Base-by-base conservation (phyloP, 2,797 vertebrate genomes). In the Clamator glandarius region DNA sequence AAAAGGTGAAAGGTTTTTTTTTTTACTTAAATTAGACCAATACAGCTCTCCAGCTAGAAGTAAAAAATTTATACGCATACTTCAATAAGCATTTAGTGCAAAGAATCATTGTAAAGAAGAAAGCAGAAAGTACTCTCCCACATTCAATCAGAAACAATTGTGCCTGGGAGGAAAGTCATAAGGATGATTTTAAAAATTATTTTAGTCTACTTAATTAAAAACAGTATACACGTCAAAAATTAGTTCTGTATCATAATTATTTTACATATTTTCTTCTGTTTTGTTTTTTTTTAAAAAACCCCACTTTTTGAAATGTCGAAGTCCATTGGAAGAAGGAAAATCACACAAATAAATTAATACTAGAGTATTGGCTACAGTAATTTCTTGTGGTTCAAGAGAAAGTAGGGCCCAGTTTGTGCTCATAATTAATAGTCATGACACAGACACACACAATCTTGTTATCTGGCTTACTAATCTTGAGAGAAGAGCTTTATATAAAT, bases 151-250 rank as follows among this genome's bases (percentile, higher is more conserved):
- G 28, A 69, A 89, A 48, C 2, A 52, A 33, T 66, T 68, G 44
- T 51, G 4, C 5, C 10, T 17, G n/a, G 8, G 1, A 83, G 2
- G 2, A 76, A 63, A 81, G 4, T 8, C 29, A 1, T 12, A 42
- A 36, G 4, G 75, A 76, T 25, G 0, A 5, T 33, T 73, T 77
- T 46, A 35, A 2, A 2, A 2, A 17, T 8, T 54, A n/a, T 64
- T 29, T 10, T 29, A 39, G 17, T 33, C 15, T 48, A 12, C 6
- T 57, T 64, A 21, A 19, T 44, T 82, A 7, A 70, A 87, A 87
- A 63, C 33, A 75, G 4, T 15, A 3, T 52, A 64, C 4, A 25
- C 61, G 28, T 20, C 24, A 61, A 2, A 68, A 75, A 76, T 33
- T 1, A 61, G 69, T 41, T 86, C 8, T 54, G 5, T 31, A 57